A percentile compares a stretch with the other conserved stretches of the same genome.
These are phyloP conservation scores for Riparia riparia DNA, from an alignment of 2,113 vertebrate genomes.

Conservation along the genomic window DNA sequence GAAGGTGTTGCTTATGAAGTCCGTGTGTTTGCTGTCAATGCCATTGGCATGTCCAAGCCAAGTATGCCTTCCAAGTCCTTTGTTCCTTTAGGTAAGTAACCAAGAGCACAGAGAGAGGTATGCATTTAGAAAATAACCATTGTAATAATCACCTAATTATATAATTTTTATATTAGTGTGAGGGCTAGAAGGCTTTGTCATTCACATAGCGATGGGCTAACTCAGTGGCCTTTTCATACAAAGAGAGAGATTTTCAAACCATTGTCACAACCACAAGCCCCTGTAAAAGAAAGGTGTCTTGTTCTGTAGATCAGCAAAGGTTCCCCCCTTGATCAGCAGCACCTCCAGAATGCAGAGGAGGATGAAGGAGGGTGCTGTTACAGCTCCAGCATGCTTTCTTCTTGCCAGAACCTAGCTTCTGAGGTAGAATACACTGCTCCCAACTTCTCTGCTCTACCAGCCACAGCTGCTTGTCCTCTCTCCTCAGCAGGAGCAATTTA, in stretches of 20 bases:
- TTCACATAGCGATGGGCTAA: neutral
- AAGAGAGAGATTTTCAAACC: neutral
- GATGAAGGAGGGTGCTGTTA: neutral
- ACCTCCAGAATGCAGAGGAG: neutral
- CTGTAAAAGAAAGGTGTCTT: neutral
- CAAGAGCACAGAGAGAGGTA: neutral
- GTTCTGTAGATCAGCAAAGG: neutral
- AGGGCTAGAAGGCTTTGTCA: neutral
- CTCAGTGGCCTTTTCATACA: neutral
- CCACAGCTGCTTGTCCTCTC: neutral
- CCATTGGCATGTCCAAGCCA: constrained; percentile 93
- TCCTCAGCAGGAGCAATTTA: neutral
- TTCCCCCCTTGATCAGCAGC: neutral
- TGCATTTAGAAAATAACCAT: neutral
- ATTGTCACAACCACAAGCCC: neutral
- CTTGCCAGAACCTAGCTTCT: neutral
- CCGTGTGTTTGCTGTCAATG: constrained; percentile 94
- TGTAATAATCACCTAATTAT: neutral
- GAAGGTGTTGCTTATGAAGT: constrained; percentile 98
- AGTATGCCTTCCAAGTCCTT: constrained; percentile 96
- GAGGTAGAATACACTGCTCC: neutral
- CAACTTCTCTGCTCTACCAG: neutral
- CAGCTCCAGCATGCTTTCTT: neutral
- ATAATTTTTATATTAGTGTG: neutral
- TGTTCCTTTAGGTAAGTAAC: constrained; percentile 90